Percentiles rank a stretch among this genome's conserved stretches.
These are phyloP conservation scores for Lagopus muta DNA, from an alignment of 2,113 vertebrate genomes.

Conservation along the genomic window DNA sequence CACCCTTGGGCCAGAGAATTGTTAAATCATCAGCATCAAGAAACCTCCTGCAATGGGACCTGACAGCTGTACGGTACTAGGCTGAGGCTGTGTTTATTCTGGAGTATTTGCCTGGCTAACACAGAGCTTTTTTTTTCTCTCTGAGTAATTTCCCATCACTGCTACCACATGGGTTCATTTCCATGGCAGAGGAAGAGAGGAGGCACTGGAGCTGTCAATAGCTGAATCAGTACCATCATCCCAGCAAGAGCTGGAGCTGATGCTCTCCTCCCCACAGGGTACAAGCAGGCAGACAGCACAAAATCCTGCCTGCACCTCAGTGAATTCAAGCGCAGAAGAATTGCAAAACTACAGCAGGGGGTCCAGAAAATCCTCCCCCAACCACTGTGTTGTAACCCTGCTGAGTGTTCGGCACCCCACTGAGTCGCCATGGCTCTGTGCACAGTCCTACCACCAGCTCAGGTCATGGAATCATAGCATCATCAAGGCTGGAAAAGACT, in stretches of 20 bases:
- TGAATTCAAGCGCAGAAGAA: not conserved
- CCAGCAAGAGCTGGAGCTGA: not conserved
- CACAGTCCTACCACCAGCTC: not conserved
- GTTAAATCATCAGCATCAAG: constrained; percentile 30
- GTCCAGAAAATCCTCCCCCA: not conserved
- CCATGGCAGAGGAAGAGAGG: not conserved
- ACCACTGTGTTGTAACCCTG: not conserved
- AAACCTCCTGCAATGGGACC: not conserved
- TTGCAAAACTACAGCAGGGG: not conserved
- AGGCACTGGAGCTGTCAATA: not conserved
- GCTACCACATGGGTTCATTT: not conserved
- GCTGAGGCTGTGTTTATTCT: not conserved
- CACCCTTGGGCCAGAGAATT: constrained; percentile 23
- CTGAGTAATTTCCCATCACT: not conserved
- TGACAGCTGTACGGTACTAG: not conserved
- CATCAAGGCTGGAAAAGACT: too few relatives aligned
- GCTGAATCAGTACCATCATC: not conserved
- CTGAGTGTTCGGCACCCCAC: not conserved
- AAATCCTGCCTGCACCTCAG: not conserved
- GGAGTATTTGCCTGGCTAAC: not conserved
- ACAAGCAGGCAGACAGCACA: not conserved
- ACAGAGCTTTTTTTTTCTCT: not conserved
- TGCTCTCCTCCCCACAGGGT: not conserved
- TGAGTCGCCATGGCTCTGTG: not conserved
- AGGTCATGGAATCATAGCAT: not conserved